Percentiles rank a stretch among this genome's conserved stretches.
These are phyloP conservation scores for Anarrhichthys ocellatus DNA, from an alignment of 2,113 vertebrate species.

Conservation along the genomic window DNA sequence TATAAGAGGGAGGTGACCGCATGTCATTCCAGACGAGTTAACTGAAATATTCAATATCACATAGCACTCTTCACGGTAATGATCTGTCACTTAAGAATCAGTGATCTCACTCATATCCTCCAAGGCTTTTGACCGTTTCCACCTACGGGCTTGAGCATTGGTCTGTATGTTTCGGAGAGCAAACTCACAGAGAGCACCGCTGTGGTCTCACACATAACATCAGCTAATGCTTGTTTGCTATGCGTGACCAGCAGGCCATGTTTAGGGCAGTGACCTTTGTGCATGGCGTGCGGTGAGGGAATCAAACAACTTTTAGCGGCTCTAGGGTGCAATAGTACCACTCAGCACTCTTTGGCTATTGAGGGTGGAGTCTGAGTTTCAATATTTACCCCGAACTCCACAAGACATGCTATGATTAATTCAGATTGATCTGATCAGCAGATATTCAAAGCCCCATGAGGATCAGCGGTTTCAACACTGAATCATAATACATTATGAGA, in stretches of 20 bases:
- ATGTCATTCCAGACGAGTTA: conserved; percentile 1
- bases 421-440: background rate
- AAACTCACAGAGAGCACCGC: background rate
- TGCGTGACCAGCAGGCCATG: background rate
- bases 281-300: background rate
- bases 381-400: background rate
- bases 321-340: background rate
- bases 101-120: background rate
- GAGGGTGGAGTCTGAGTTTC: background rate
- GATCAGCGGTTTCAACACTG: background rate
- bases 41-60: too few species aligned
- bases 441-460: background rate
- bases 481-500: background rate
- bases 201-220: background rate
- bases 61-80: background rate
- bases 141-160: background rate
- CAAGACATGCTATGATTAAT: background rate
- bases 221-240: background rate
- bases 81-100: background rate
- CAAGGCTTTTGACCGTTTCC: background rate
- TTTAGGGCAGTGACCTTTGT: background rate
- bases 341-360: background rate
- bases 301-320: background rate
- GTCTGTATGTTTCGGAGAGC: background rate
- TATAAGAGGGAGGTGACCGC: background rate